Percentiles rank a stretch among this genome's conserved stretches.
These are phyloP conservation scores for Callorhinus ursinus DNA, from an alignment of 2,113 vertebrate species.

Conservation along the genomic window DNA sequence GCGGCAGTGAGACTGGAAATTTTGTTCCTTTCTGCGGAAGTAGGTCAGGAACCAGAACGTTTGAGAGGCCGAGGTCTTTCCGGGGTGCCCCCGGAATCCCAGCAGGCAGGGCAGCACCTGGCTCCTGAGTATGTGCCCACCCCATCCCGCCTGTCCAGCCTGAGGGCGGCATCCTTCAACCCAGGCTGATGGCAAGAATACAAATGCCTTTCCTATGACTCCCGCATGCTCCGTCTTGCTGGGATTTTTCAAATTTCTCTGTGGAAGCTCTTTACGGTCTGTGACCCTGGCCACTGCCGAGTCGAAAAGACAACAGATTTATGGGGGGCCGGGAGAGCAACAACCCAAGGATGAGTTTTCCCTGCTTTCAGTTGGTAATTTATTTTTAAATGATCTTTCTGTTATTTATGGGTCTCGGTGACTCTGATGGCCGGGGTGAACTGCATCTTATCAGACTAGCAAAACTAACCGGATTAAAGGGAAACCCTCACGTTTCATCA, in stretches of 20 bases:
- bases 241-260: slow-evolving; percentile 70
- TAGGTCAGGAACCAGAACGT: neutral
- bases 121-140: accelerated
- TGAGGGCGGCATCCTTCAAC: neutral
- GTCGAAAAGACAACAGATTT: slow-evolving; percentile 72
- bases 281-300: slow-evolving; percentile 63
- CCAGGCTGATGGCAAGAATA: neutral
- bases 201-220: neutral
- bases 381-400: slow-evolving; percentile 77
- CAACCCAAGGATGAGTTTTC: slow-evolving; percentile 36
- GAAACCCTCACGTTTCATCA: neutral
- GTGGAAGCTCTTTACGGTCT: slow-evolving; percentile 56
- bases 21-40: neutral
- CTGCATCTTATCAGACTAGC: slow-evolving; percentile 68
- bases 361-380: slow-evolving; percentile 58
- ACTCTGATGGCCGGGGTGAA: slow-evolving; percentile 48
- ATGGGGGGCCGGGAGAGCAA: slow-evolving; percentile 64
- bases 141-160: neutral
- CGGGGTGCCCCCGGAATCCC: neutral
- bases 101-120: neutral
- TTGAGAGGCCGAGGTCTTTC: neutral
- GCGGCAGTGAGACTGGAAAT: neutral
- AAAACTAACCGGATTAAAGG: slow-evolving; percentile 49
- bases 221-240: slow-evolving; percentile 41
- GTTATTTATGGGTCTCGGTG: slow-evolving; percentile 66